Evolutionary conservation across 2,797 vertebrate species (phyloP).

Genomic region (Lepus townsendii): DNA sequence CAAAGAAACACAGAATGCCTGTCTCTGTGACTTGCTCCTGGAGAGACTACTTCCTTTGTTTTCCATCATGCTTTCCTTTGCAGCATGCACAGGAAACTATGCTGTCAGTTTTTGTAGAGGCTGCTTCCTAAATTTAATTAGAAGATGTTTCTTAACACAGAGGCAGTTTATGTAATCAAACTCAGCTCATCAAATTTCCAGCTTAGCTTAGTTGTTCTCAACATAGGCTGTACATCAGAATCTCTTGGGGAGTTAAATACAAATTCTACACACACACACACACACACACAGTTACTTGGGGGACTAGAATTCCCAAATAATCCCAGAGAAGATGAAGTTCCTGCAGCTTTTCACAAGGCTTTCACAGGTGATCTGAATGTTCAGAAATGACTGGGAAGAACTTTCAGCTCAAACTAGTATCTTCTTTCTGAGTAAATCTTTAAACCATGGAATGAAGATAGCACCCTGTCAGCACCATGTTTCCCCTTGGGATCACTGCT

Average conservation of each 20-base stretch:
- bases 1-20: neutral
- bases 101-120: neutral
- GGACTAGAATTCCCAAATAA: neutral
- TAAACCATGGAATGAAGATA: neutral
- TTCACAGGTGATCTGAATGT: neutral
- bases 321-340: neutral
- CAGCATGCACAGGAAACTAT: neutral
- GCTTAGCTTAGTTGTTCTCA: neutral
- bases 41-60: neutral
- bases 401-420: neutral
- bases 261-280: neutral
- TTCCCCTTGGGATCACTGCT: neutral
- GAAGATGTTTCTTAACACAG: constrained; percentile 21
- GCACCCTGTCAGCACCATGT: neutral
- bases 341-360: neutral
- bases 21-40: neutral
- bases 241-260: neutral
- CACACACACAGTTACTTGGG: neutral
- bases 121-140: constrained; percentile 36
- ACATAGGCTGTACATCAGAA: neutral
- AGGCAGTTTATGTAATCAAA: constrained; percentile 46
- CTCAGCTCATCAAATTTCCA: constrained; percentile 40
- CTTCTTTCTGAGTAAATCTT: neutral
- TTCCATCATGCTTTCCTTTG: neutral
- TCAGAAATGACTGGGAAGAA: neutral